Conservation (phyloP, 23 tunicate species). For the Pegea sp. region DNA sequence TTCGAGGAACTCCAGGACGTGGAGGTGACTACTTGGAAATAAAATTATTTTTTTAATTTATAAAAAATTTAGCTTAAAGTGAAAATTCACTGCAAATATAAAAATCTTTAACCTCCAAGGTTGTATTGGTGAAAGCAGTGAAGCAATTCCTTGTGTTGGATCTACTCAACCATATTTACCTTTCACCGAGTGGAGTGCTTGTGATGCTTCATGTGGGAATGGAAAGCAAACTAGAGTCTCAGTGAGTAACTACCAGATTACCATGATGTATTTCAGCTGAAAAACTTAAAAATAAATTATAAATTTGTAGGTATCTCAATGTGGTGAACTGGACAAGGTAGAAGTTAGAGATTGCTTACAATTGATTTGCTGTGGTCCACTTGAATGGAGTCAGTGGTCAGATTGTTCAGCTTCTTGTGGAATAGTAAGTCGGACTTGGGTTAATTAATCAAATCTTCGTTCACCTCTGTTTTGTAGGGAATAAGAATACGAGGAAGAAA, state of each 20-base stretch:
- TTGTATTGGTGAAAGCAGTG: constrained; percentile 17
- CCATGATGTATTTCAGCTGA: too few relatives aligned
- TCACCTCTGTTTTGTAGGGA: too few relatives aligned
- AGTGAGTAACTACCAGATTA: too few relatives aligned
- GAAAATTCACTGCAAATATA: too few relatives aligned
- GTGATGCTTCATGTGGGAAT: constrained; percentile 50
- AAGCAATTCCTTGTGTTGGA: constrained; percentile 11
- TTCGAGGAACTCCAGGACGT: too few relatives aligned
- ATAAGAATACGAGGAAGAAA: background rate
- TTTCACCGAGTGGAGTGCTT: constrained; percentile 19
- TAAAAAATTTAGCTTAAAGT: too few relatives aligned
- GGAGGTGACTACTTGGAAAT: too few relatives aligned
- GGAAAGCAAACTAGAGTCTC: constrained; percentile 35
- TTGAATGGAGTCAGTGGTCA: background rate
- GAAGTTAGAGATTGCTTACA: background rate
- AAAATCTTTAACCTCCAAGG: constrained; percentile 7
- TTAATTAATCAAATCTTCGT: too few relatives aligned
- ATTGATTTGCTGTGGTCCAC: background rate
- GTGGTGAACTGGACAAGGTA: background rate
- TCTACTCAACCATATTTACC: background rate
- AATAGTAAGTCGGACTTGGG: background rate
- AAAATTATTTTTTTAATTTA: too few relatives aligned
- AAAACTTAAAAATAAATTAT: too few relatives aligned
- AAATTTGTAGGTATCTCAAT: constrained; percentile 1
- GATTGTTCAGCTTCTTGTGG: background rate